A percentile compares a stretch with the other conserved stretches of the same genome.
These are phyloP conservation scores for Protomyctophum bolini DNA, from an alignment of 2,113 vertebrate species.

Conservation along the genomic window DNA sequence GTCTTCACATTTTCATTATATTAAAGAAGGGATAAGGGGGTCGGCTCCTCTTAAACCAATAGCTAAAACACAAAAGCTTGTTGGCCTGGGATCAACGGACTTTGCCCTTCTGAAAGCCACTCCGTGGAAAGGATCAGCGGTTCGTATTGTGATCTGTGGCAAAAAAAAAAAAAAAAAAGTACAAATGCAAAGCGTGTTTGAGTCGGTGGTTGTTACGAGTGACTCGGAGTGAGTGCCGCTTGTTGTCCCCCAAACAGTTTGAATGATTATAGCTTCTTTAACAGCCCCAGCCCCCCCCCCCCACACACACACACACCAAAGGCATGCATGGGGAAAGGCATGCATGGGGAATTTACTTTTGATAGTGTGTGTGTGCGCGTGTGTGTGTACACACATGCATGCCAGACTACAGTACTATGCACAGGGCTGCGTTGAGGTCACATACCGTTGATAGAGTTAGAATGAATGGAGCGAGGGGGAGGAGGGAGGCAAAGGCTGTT, in stretches of 20 bases:
- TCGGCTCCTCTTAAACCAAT: slow-evolving; percentile 40
- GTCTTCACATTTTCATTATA: slow-evolving; percentile 25
- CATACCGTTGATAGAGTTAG: slow-evolving; percentile 31
- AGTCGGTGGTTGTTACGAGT: slow-evolving; percentile 46
- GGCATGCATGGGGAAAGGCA: background rate
- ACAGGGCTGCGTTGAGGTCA: slow-evolving; percentile 40
- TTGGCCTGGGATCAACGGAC: slow-evolving; percentile 20
- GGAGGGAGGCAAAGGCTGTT: slow-evolving; percentile 38
- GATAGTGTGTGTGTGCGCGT: background rate
- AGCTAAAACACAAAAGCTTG: slow-evolving; percentile 11
- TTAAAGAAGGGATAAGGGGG: slow-evolving; percentile 34
- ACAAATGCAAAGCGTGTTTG: slow-evolving; percentile 30
- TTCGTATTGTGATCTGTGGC: slow-evolving; percentile 1
- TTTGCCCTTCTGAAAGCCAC: slow-evolving; percentile 24
- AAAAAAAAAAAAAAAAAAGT: too few relatives aligned
- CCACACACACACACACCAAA: background rate
- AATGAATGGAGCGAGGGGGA: slow-evolving; percentile 51
- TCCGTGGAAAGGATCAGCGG: slow-evolving; percentile 27
- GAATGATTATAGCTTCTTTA: slow-evolving; percentile 10
- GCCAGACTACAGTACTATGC: slow-evolving; percentile 10
- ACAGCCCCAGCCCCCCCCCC: too few relatives aligned
- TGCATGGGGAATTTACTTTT: too few relatives aligned
- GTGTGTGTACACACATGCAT: slow-evolving; percentile 1
- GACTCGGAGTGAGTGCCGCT: slow-evolving; percentile 34
- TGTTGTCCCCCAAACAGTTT: slow-evolving; percentile 32